phyloP scores from a whole-genome alignment of 2,797 vertebrate species.

The Poecile montanus region DNA sequence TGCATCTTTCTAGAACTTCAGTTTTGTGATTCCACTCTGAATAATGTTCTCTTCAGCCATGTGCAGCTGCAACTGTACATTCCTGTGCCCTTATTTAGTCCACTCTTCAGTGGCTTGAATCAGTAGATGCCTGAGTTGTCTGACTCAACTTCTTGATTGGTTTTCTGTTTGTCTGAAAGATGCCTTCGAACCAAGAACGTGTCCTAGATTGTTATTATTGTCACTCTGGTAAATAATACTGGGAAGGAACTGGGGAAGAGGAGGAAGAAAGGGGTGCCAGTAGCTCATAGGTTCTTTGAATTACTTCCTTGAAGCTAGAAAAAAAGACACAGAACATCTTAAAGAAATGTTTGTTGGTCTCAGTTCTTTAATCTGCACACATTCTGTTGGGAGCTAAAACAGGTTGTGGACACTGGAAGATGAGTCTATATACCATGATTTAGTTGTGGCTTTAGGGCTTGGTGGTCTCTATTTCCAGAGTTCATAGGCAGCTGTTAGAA shows the following conservation, averaged over 20 bases:
- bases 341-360: neutral
- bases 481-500: neutral
- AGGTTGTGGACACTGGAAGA: neutral
- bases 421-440: neutral
- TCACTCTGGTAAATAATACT: neutral
- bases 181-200: neutral
- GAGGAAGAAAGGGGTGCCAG: neutral
- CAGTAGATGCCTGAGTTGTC: neutral
- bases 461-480: neutral
- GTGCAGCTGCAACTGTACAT: neutral
- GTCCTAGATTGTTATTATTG: neutral
- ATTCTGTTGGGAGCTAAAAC: neutral
- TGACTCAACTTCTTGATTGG: neutral
- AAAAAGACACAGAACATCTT: neutral
- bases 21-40: neutral
- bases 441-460: neutral
- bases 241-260: neutral
- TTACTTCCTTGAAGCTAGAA: neutral
- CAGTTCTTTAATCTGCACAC: neutral
- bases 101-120: neutral
- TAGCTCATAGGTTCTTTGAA: neutral
- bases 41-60: neutral
- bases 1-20: neutral
- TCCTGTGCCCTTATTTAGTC: neutral
- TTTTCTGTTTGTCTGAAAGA: constrained; percentile 1